phyloP scores from a whole-genome alignment of 2,888 invertebrate species.

The Osmoderma eremita region DNA sequence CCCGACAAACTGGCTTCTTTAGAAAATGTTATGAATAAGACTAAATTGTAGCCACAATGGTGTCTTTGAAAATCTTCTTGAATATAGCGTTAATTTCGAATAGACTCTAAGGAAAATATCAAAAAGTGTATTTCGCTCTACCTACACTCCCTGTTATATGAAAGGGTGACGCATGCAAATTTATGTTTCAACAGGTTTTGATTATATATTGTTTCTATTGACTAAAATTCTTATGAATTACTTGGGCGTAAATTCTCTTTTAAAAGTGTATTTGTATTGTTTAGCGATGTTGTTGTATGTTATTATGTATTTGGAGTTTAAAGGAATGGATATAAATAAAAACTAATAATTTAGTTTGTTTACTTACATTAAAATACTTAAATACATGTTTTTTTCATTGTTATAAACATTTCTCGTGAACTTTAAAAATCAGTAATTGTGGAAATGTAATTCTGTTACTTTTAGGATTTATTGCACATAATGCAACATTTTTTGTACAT shows the following conservation, averaged over 20 bases:
- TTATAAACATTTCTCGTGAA: too few relatives aligned
- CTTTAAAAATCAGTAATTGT: too few relatives aligned
- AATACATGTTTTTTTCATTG: too few relatives aligned
- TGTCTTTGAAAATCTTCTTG: constrained; percentile 69
- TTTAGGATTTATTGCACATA: too few relatives aligned
- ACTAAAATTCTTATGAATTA: constrained; percentile 38
- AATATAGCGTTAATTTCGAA: constrained; percentile 70
- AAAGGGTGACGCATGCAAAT: constrained; percentile 57
- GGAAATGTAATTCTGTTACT: too few relatives aligned
- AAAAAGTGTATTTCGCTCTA: constrained; percentile 57
- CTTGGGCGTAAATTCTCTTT: constrained; percentile 34
- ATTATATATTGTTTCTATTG: constrained; percentile 55
- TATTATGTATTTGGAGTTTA: too few relatives aligned
- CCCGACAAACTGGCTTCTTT: constrained; percentile 62
- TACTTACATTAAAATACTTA: too few relatives aligned
- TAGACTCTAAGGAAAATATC: constrained; percentile 59
- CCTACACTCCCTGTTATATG: constrained; percentile 41
- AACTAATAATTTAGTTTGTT: too few relatives aligned
- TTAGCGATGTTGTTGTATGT: constrained; percentile 1
- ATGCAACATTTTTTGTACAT: too few relatives aligned
- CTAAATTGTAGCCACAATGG: constrained; percentile 73
- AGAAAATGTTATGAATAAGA: constrained; percentile 69
- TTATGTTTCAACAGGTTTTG: constrained; percentile 59
- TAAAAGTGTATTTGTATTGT: constrained; percentile 16
- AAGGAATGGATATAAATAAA: too few relatives aligned